Base-by-base conservation (phyloP, 2,113 vertebrate genomes). In the Chionomys nivalis region DNA sequence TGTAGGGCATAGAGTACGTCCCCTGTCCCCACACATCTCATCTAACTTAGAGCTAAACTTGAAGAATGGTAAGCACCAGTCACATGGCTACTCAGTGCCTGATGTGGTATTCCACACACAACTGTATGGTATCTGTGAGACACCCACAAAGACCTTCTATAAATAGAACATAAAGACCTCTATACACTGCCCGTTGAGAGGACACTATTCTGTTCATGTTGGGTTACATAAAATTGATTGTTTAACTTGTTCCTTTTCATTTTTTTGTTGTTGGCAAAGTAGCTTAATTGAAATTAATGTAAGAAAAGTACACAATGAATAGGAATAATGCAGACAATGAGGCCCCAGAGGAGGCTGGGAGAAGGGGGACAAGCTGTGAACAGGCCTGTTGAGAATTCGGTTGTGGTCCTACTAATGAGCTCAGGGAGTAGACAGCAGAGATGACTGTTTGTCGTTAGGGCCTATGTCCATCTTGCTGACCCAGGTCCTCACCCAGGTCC, bases 221-320 rank as follows among this genome's bases (percentile, higher is more conserved):
- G n/a, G 44, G 5, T 94, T 87, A 90, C 79, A 83, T 91, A 90
- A 94, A 87, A 91, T 61, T 58, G 23, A 63, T 78, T 47, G 83
- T 85, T 87, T 79, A 78, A 58, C 77, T 52, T 26, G 36, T 76
- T 94, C 70, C 55, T 55, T 94, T 70, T 23, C 61, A 36, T 49
- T 68, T 79, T 79, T 52, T n/a, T 49, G 19, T 39, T 88, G 65
- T 94, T 91, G 61, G n/a, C 26, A 55, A 90, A 94, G 68, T 86
- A 73, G 72, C 70, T 95, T 97, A 96, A 92, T 94, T 95, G 77
- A 66, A 94, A 55, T 85, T 95, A 94, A 97, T 93, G 72, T 87
- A 65, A 92, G 86, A 95, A 92, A 95, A 93, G 65, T 70, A 33
- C 86, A 72, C 78, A 73, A 89, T 96, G 81, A 89, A 92, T 92